phyloP scores from a whole-genome alignment of 2,113 vertebrate genomes.

The Sinocyclocheilus maitianheensis region DNA sequence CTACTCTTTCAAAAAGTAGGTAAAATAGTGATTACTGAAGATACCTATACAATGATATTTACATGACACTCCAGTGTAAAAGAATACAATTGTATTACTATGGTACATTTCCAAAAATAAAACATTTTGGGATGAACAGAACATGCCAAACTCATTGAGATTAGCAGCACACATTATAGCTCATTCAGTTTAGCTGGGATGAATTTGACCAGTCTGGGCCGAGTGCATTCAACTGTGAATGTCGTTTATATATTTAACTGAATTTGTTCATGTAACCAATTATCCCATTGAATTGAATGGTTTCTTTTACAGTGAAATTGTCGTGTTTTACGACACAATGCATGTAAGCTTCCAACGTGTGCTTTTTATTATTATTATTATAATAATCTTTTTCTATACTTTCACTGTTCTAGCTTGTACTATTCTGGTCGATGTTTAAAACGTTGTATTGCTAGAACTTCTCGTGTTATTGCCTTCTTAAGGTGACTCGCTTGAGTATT shows the following conservation, averaged over 20 bases:
- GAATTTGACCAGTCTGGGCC: no score
- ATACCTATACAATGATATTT: neutral
- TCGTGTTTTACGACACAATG: neutral
- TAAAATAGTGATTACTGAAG: neutral
- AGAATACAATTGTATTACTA: neutral
- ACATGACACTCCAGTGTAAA: neutral
- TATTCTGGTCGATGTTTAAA: no score
- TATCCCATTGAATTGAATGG: neutral
- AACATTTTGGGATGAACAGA: neutral
- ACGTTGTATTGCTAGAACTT: no score
- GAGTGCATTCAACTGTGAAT: no score
- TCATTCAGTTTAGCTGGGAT: no score
- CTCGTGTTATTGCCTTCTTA: no score
- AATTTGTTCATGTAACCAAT: neutral
- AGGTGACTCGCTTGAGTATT: no score
- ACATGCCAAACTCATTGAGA: no score
- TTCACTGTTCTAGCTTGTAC: no score
- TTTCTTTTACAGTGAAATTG: neutral
- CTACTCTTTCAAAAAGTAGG: neutral
- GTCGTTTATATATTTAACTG: neutral
- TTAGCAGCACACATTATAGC: no score
- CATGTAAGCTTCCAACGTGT: neutral
- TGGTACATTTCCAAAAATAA: neutral
- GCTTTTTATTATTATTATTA: neutral
- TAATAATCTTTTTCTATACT: no score